These are phyloP conservation scores for Oncorhynchus nerka DNA, from an alignment of 2,113 vertebrate genomes.

Conservation along the genomic window DNA sequence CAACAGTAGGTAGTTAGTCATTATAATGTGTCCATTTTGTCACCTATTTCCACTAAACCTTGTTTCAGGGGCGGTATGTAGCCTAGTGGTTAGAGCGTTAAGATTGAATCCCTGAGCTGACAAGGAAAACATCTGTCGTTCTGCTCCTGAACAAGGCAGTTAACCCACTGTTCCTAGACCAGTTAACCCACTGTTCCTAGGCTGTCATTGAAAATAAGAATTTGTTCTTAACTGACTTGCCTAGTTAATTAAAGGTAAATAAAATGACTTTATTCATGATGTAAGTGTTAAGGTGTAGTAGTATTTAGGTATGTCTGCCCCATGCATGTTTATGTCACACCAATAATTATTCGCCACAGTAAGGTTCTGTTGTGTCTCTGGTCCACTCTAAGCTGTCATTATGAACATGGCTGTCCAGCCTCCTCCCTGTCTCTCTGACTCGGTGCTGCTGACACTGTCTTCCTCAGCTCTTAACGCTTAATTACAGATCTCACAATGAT, in stretches of 20 bases:
- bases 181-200: too few species aligned
- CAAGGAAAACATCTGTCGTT: too few species aligned
- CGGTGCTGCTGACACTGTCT: constrained; percentile 25
- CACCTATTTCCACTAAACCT: constrained; percentile 24
- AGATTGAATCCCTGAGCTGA: too few species aligned
- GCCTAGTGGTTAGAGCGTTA: too few species aligned
- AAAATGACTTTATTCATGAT: too few species aligned
- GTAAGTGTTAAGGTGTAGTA: not conserved
- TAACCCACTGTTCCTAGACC: too few species aligned
- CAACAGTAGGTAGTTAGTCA: constrained; percentile 28
- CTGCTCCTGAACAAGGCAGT: too few species aligned
- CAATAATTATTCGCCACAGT: constrained; percentile 68
- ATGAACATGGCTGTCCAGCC: too few species aligned
- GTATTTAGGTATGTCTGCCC: constrained; percentile 12
- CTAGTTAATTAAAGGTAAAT: too few species aligned
- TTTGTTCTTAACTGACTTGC: too few species aligned
- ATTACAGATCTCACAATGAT: constrained; percentile 75
- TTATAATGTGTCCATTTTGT: constrained; percentile 23
- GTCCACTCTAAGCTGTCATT: constrained; percentile 61
- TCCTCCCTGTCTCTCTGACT: constrained; percentile 41
- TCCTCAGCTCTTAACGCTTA: constrained; percentile 49
- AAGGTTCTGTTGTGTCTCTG: constrained; percentile 24
- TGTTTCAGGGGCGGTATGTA: not conserved
- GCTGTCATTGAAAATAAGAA: too few species aligned
- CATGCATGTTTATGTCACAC: constrained; percentile 46